Conservation (phyloP, 2,113 vertebrate genomes). For the Hystrix brachyura region DNA sequence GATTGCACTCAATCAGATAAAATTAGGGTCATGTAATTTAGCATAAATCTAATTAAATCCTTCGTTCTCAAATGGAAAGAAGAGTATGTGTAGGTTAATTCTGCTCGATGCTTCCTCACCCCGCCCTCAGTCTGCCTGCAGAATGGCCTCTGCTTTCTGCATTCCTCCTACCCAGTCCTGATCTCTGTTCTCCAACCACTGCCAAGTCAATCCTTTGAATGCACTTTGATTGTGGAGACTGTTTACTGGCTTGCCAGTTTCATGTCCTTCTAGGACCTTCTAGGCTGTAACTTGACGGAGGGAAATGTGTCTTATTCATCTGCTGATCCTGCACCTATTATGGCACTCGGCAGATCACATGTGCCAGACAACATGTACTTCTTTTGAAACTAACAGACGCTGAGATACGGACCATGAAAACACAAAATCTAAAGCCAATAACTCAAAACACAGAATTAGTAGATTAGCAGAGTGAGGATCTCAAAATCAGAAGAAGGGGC, state of each 20-base stretch:
- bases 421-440: constrained; percentile 18
- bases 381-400: constrained; percentile 16
- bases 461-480: constrained; percentile 13
- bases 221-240: background rate
- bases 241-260: constrained; percentile 12
- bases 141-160: background rate
- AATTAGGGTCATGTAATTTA: constrained; percentile 41
- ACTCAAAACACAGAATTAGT: constrained; percentile 52
- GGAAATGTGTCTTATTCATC: constrained; percentile 13
- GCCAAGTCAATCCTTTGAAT: background rate
- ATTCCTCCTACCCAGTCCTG: background rate
- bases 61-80: constrained; percentile 44
- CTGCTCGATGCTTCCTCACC: fast-evolving
- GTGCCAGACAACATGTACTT: background rate
- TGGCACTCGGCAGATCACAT: background rate
- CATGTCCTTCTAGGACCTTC: background rate
- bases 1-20: background rate
- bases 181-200: background rate
- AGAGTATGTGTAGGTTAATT: background rate
- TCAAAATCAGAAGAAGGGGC: constrained; percentile 46
- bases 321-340: background rate
- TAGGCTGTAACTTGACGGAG: background rate
- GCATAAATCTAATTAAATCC: background rate
- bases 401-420: constrained; percentile 28
- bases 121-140: background rate